These are phyloP conservation scores for Metaphire vulgaris DNA, from an alignment of 1,140 invertebrate species.

Conservation along the genomic window DNA sequence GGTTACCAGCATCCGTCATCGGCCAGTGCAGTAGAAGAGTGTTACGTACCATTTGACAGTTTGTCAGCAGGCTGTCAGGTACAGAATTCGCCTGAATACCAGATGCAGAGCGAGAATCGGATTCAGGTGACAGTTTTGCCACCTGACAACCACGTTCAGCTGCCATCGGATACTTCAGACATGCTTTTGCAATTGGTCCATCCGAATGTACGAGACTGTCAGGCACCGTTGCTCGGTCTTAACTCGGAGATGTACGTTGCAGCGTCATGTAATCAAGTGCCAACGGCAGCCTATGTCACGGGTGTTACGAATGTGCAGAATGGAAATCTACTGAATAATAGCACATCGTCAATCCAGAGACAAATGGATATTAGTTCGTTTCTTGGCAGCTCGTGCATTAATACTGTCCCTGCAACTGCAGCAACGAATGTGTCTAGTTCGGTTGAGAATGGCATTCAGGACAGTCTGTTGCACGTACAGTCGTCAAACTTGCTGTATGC, in stretches of 20 bases:
- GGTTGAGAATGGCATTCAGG: not conserved
- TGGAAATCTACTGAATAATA: not conserved
- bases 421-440: not conserved
- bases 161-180: not conserved
- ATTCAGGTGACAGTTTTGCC: not conserved
- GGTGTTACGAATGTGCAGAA: not conserved
- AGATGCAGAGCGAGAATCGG: not conserved
- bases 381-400: not conserved
- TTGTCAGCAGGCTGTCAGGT: not conserved
- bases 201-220: not conserved
- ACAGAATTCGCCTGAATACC: not conserved
- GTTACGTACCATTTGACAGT: not conserved
- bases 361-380: not conserved
- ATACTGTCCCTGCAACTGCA: not conserved
- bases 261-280: not conserved
- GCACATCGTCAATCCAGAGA: too few relatives aligned
- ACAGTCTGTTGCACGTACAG: not conserved
- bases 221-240: not conserved
- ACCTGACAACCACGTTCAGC: not conserved
- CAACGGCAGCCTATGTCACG: not conserved
- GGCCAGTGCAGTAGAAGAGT: too few relatives aligned
- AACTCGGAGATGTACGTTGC: not conserved
- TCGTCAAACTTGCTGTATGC: not conserved
- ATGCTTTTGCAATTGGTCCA: not conserved
- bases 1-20: too few relatives aligned